Evolutionary conservation across 1,140 invertebrate species (phyloP), one percentile per base, ranked within the genome.

Genomic region (Cotesia typhae): DNA sequence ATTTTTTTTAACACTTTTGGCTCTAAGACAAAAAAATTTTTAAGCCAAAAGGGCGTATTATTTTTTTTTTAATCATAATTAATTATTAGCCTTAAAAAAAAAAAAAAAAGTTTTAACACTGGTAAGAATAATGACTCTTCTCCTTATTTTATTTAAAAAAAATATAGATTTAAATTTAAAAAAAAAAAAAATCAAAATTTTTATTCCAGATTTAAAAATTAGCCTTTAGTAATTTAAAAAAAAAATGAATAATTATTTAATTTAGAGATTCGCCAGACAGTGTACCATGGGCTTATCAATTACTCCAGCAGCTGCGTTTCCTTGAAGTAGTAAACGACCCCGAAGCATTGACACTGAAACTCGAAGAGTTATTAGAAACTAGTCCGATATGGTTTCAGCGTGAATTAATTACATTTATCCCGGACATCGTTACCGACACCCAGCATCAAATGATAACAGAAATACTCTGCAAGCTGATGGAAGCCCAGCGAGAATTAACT

Each of bases 301-400:
- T 87, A 9, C 53, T 87, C 0, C 81, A 85, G 36, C 83, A 87
- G 59, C 81, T 87, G 51, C 78, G 84, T n/a, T 87, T 85, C 73
- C 72, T 87, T 9, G 83, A 85, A 72, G 55, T 74, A 35, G 75
- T 85, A 53, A 57, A 75, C 4, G 78, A 82, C 72, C 74, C 84
- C 6, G 74, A 80, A 37, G 5, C 37, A 37, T 74, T 86, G 36
- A 81, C 81, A 3, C 61, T 36, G 1, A 76, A 70, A 37, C 75
- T 87, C 4, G 81, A 84, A 67, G 81, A 84, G n/a, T 65, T 87
- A 14, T 52, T 87, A 36, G 82, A 82, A 74, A 75, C 82, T 14
- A 80, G 80, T 72, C 84, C 84, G 36, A 53, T 72, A 4, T 87
- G 85, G 84, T 87, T 87, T 71, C 81, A 84, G 67, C 72, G 73